phyloP scores from a whole-genome alignment of 2,797 vertebrate genomes.

The Chiroxiphia lanceolata region DNA sequence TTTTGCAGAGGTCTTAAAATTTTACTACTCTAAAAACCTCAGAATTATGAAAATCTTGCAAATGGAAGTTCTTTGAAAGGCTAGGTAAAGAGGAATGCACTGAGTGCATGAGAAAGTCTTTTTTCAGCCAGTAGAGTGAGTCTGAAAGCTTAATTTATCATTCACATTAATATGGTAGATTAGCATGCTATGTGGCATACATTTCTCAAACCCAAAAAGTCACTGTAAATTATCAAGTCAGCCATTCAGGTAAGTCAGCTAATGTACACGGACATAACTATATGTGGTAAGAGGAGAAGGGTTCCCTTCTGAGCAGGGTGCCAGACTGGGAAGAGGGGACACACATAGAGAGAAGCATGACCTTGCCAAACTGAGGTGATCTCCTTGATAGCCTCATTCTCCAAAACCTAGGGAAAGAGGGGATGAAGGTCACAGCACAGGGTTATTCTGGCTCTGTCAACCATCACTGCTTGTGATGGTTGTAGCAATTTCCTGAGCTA shows the following conservation, averaged over 20 bases:
- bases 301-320: not conserved
- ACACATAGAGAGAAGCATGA: not conserved
- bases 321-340: not conserved
- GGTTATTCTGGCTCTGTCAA: not conserved
- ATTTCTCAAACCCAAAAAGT: not conserved
- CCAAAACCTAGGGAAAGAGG: not conserved
- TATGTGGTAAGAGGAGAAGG: not conserved
- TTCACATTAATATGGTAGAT: not conserved
- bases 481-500: not conserved
- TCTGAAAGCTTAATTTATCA: constrained; percentile 15
- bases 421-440: not conserved
- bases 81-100: not conserved
- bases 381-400: not conserved
- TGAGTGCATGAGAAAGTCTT: not conserved
- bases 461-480: not conserved
- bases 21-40: not conserved
- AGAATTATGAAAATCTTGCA: not conserved
- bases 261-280: not conserved
- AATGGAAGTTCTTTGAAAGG: not conserved
- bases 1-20: not conserved
- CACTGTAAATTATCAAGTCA: not conserved
- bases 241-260: not conserved
- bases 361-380: not conserved
- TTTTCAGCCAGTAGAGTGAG: not conserved
- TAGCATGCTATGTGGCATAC: not conserved